Conservation (phyloP, 2,113 vertebrate genomes). For the Tenebrosternarchus preto region DNA sequence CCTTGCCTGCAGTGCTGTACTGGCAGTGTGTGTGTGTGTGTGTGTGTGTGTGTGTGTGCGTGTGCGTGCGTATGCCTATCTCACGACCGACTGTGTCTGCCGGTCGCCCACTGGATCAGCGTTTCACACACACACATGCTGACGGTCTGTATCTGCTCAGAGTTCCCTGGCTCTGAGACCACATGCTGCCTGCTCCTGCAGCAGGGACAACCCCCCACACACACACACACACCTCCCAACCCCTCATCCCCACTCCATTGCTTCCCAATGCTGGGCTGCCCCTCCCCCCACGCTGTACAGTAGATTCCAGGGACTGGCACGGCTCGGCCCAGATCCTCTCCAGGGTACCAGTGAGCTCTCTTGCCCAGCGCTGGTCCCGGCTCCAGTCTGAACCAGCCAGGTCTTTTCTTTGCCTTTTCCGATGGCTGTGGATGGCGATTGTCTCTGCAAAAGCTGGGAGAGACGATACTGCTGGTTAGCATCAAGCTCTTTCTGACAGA, state of each 20-base stretch:
- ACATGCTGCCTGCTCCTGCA: background rate
- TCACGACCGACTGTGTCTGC: constrained; percentile 43
- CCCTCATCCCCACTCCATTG: too few species aligned
- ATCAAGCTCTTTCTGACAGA: constrained; percentile 45
- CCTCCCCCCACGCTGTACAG: too few species aligned
- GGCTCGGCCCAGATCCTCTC: background rate
- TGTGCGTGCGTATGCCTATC: constrained; percentile 53
- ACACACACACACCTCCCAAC: too few species aligned
- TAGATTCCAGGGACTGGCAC: too few species aligned
- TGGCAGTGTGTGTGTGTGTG: constrained; percentile 1
- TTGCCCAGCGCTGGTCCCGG: background rate
- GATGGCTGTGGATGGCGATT: background rate
- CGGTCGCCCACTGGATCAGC: constrained; percentile 31
- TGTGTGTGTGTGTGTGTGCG: constrained; percentile 55
- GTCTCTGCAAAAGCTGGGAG: background rate
- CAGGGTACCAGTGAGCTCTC: too few species aligned
- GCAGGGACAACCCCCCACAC: too few species aligned
- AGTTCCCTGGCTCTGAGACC: background rate
- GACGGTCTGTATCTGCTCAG: constrained; percentile 20
- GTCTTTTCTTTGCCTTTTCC: background rate
- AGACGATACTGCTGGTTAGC: constrained; percentile 37
- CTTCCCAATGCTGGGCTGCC: too few species aligned
- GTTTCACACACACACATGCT: constrained; percentile 51
- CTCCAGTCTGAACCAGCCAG: background rate
- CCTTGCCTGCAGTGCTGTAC: constrained; percentile 68